Evolutionary conservation across 2,888 invertebrate species (phyloP), one percentile per base, ranked within the genome.

Genomic region (Encarsia formosa): DNA sequence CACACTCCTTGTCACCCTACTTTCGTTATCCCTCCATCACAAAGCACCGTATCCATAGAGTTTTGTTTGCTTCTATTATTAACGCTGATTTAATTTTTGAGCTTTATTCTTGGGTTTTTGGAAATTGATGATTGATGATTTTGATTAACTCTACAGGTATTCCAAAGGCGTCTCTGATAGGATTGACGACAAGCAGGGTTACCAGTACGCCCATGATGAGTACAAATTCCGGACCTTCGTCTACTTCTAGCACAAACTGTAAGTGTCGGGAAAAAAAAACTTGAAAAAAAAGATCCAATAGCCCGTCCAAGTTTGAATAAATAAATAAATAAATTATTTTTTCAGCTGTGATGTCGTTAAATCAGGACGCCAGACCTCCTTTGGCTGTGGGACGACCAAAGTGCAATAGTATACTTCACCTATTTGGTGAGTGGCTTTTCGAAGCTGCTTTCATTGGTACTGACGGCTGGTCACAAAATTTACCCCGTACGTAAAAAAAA

Each of bases 371-470:
- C 45, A 80, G 83, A 63, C 81, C 81, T 15, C 84, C 87, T 0
- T 75, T 90, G 59, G 86, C 90, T 1, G 82, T 85, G 16, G 79
- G 84, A 23, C 81, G 95, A 49, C 94, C 96, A 18, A 91, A 91
- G 69, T 94, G 94, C 65, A 96, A 97, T 76, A 95, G 95, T 58
- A 88, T 97, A 70, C 81, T 97, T 52, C 95, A 97, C 74, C 78
- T 97, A 60, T 95, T 96, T 75, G 96, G 97, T 2, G 90, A 92
- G 68, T 97, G 97, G 97, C 77, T 97, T 58, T 95, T 96, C 71
- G 96, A 97, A 74, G 95, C 95, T 5, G 90, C 95, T 3, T 86
- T 95, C 62, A 88, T 94, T 62, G 93, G 93, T 3, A 89, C 88
- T 39, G 86, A 86, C 20, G 72, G 73, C 37, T 80, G 79, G 79